These are phyloP conservation scores for Chrysoperla carnea DNA, from an alignment of 1,140 invertebrate genomes.

Conservation along the genomic window DNA sequence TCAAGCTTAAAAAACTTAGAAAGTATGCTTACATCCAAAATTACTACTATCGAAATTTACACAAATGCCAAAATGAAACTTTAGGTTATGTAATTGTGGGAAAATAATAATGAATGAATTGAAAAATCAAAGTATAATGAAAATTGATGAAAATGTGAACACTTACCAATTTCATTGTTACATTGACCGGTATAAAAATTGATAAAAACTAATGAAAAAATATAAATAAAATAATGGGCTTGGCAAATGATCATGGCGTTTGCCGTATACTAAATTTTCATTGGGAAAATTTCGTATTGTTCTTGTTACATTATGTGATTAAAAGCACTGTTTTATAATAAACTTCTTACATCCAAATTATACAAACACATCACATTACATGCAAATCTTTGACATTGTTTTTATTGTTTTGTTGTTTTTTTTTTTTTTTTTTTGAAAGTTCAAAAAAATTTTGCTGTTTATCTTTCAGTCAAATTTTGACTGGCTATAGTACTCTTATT, in stretches of 20 bases:
- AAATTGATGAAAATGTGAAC: constrained; percentile 1
- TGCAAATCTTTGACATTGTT: no score
- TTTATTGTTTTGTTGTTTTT: no score
- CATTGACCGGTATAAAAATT: constrained; percentile 1
- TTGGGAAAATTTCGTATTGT: no score
- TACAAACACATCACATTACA: no score
- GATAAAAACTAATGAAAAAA: constrained; percentile 7
- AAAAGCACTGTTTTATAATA: no score
- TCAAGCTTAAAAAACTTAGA: no score
- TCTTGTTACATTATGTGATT: no score
- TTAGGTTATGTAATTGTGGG: neutral
- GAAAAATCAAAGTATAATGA: neutral
- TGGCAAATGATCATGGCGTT: constrained; percentile 19
- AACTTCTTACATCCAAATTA: no score
- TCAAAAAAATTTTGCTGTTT: no score
- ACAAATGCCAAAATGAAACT: neutral
- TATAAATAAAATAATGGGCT: constrained; percentile 17
- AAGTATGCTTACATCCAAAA: neutral
- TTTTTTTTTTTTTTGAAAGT: no score
- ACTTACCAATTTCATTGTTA: constrained; percentile 13
- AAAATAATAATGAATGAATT: neutral
- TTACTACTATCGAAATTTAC: constrained; percentile 1
- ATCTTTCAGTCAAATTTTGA: no score
- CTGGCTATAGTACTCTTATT: no score
- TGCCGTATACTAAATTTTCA: neutral